Evolutionary conservation across 1,140 invertebrate species (phyloP).

Genomic region (Homarus americanus): DNA sequence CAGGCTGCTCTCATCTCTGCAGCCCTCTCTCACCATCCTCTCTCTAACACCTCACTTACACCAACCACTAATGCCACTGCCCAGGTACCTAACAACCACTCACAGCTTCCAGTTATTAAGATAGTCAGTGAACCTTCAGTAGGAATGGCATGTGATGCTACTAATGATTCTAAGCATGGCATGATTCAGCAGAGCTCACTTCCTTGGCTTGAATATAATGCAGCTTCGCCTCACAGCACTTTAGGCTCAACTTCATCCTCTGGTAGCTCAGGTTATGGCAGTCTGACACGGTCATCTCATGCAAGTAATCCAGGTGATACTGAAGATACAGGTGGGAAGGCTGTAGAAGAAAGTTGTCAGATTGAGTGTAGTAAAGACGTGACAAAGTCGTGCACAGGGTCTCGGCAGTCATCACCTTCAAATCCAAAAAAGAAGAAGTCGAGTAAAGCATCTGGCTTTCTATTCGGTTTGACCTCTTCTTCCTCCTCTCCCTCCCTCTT

Average conservation of each 20-base stretch:
- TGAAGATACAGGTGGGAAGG: slow-evolving; percentile 26
- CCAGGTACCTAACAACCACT: slow-evolving; percentile 70
- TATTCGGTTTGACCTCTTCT: slow-evolving; percentile 61
- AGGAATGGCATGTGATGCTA: slow-evolving; percentile 47
- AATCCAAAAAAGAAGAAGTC: slow-evolving; percentile 61
- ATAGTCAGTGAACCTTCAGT: slow-evolving; percentile 47
- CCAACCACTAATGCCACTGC: slow-evolving; percentile 70
- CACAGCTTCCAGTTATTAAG: slow-evolving; percentile 58
- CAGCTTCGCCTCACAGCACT: slow-evolving; percentile 62
- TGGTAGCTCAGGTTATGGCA: slow-evolving; percentile 68
- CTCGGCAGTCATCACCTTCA: slow-evolving; percentile 50
- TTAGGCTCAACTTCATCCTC: slow-evolving; percentile 66
- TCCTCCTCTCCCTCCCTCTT: slow-evolving; percentile 69
- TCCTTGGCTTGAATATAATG: slow-evolving; percentile 66
- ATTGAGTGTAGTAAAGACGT: slow-evolving; percentile 28
- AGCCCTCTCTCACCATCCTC: slow-evolving; percentile 68
- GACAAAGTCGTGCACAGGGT: slow-evolving; percentile 13
- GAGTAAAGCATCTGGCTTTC: slow-evolving; percentile 49
- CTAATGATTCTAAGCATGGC: slow-evolving; percentile 62
- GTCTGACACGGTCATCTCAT: slow-evolving; percentile 60
- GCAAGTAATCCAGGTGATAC: slow-evolving; percentile 34
- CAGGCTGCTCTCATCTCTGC: slow-evolving; percentile 69
- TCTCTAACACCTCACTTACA: slow-evolving; percentile 72
- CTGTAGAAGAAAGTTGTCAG: slow-evolving; percentile 30
- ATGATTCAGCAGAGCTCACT: slow-evolving; percentile 58